Evolutionary conservation across 2,797 vertebrate genomes (phyloP), one percentile per base, ranked within the genome.

Genomic region (Rhinoraja longicauda): DNA sequence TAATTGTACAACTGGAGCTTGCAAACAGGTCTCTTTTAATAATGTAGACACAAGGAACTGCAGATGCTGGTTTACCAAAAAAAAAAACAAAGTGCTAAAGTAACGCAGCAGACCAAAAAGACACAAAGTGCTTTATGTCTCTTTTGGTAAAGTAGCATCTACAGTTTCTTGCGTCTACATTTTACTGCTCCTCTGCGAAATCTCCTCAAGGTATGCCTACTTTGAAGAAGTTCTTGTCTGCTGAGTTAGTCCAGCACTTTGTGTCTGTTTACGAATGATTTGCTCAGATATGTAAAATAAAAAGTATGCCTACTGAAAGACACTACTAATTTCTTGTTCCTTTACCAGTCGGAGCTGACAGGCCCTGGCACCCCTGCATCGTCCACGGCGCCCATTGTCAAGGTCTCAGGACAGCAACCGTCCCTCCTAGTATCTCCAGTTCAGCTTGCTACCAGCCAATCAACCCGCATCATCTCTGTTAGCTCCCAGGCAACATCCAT

Each of bases 361-460:
- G 45, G 90, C 39, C 13, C 90, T 36, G n/a, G 67, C 64, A 45
- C 70, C 36, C 21, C 84, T 88, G 84, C n/a, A 36, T 21, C 36
- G 39, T 75, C 70, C 6, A 24, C 39, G 4, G 32, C 7, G 4
- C 95, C 8, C 98, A 98, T 93, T 96, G 94, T 86, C 93, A 95
- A 59, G 91, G 94, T 93, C 93, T 95, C 57, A 93, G 94, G 93
- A 93, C 95, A 1, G 95, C 95, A 2, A 94, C 96, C 64, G 32
- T 96, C 93, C 84, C 94, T 76, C 73, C 94, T 70, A 94, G 96
- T 92, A 93, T 95, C 32, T 94, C 95, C 93, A 98, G 98, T 95
- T 93, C 96, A 10, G 91, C 96, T 26, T 95, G 97, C 84, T 98
- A 98, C 93, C 98, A 97, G 21, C 97, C 97, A 0, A 94, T 97